Evolutionary conservation across 2,797 vertebrate genomes (phyloP).

Genomic region (Notamacropus eugenii): DNA sequence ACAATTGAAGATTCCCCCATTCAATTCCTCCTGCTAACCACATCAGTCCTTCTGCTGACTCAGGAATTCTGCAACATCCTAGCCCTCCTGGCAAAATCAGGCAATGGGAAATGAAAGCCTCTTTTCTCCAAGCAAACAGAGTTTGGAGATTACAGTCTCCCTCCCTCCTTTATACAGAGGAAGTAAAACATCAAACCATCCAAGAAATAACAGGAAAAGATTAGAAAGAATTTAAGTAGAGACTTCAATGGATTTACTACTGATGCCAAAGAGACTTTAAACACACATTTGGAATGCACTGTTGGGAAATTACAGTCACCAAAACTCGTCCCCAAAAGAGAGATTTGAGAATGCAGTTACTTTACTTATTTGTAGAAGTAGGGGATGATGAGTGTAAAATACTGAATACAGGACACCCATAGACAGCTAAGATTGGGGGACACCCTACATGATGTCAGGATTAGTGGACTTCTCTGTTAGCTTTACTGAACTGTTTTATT

Average conservation of each 20-base stretch:
- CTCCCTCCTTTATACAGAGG: conserved; percentile 4
- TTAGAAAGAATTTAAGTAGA: not conserved
- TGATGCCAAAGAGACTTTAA: not conserved
- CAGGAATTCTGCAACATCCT: not conserved
- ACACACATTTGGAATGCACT: not conserved
- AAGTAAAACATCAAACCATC: not conserved
- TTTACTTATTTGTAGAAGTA: not conserved
- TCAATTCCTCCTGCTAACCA: not conserved
- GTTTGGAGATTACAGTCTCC: not conserved
- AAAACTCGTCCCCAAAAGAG: not conserved
- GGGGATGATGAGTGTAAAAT: not conserved
- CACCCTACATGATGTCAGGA: not conserved
- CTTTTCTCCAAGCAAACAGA: not conserved
- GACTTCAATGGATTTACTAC: not conserved
- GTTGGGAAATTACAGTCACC: not conserved
- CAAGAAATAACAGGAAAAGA: not conserved
- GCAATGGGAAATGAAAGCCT: not conserved
- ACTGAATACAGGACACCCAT: not conserved
- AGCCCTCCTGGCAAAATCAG: not conserved
- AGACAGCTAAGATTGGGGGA: not conserved
- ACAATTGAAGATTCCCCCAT: not conserved
- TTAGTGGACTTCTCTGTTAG: not conserved
- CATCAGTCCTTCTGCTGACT: not conserved
- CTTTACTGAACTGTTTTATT: not conserved
- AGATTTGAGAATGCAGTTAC: not conserved